These are phyloP conservation scores for Drosophila kohkoa DNA, from an alignment of 1,140 invertebrate species.

Conservation along the genomic window DNA sequence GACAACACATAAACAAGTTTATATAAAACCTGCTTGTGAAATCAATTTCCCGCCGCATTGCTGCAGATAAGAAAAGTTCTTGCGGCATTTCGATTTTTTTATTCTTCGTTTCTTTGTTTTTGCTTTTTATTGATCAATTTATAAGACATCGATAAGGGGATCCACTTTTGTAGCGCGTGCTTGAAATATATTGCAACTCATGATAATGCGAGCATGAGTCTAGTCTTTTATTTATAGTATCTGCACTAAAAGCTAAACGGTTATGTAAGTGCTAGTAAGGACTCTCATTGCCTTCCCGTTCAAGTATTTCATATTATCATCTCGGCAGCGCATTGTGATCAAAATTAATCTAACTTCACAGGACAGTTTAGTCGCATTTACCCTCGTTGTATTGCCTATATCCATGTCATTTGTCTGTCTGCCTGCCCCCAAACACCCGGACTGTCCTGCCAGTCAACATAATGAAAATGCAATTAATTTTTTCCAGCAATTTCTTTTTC, in stretches of 20 bases:
- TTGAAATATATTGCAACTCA: slow-evolving; percentile 25
- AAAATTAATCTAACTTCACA: slow-evolving; percentile 41
- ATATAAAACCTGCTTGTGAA: slow-evolving; percentile 57
- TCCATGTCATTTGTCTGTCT: slow-evolving; percentile 81
- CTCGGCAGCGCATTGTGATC: slow-evolving; percentile 23
- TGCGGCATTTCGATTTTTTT: slow-evolving; percentile 11
- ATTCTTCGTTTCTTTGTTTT: too few species aligned
- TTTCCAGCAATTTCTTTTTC: slow-evolving; percentile 82
- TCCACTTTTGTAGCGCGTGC: slow-evolving; percentile 22
- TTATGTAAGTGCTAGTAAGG: slow-evolving; percentile 31
- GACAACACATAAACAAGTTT: slow-evolving; percentile 31
- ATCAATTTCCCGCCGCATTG: slow-evolving; percentile 39
- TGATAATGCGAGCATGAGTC: not conserved
- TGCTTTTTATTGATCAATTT: slow-evolving; percentile 43
- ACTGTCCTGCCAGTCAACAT: slow-evolving; percentile 77
- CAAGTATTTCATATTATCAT: slow-evolving; percentile 3
- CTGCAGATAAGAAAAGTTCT: slow-evolving; percentile 50
- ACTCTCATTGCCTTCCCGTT: slow-evolving; percentile 8
- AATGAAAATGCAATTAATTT: slow-evolving; percentile 85
- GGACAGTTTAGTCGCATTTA: slow-evolving; percentile 40
- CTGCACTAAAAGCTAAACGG: slow-evolving; percentile 4
- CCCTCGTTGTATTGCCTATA: slow-evolving; percentile 48
- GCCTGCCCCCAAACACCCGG: slow-evolving; percentile 26
- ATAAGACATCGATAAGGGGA: slow-evolving; percentile 54
- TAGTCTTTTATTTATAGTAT: slow-evolving; percentile 1